Base-by-base conservation (phyloP, 2,797 vertebrate species). In the Tachyglossus aculeatus region DNA sequence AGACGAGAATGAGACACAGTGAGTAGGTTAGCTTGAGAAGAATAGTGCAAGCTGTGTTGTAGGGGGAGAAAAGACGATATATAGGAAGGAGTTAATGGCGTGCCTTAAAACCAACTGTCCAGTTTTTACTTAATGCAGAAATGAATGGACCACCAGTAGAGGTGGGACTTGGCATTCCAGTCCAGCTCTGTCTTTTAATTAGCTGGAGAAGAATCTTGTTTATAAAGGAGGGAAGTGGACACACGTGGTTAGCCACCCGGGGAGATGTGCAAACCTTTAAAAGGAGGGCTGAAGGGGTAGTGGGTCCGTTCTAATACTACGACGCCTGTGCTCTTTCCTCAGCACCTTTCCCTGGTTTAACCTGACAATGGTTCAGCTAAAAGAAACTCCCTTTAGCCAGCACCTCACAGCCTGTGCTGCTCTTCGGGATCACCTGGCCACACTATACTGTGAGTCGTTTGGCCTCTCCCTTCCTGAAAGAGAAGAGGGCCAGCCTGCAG, bases 331-430 rank as follows among this genome's bases (percentile, higher is more conserved):
- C 43, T 56, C 51, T 27, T 37, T 64, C 53, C 16, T 38, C 83
- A 95, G 94, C 80, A 44, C 77, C 63, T 94, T 95, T 47, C 90
- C 91, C 6, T 94, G 91, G 91, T 94, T 96, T 89, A 91, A 91
- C 71, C 83, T 95, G 70, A 84, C 68, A 66, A 72, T 85, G 68
- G 88, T 80, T 51, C 91, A 95, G 76, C 85, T 83, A 68, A 93
- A 83, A 78, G 74, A 90, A 29, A 92, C 89, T 10, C 92, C 91
- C 3, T 83, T 95, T 51, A 89, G 88, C 56, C 68, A 64, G 57
- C 76, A 87, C 58, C 74, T 94, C 38, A 86, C 82, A 37, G 68
- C 71, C 33, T 87, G 37, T 53, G 53, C 81, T 63, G 19, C 45
- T 55, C 38, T 93, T 53, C 76, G 62, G 51, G 71, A 88, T 36